Conservation (phyloP, 2,113 vertebrate genomes). For the Scophthalmus maximus region DNA sequence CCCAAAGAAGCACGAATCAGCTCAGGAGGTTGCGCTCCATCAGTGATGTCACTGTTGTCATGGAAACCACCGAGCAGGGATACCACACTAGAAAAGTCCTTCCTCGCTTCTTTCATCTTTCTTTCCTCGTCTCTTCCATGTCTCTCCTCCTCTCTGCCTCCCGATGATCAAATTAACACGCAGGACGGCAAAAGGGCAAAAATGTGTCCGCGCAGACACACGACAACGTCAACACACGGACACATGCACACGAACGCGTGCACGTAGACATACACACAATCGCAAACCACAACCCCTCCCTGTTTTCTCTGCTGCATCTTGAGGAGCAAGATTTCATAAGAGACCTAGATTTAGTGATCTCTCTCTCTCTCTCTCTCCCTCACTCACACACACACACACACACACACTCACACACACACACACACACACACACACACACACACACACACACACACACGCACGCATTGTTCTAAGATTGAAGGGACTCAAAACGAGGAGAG, state of each 20-base stretch:
- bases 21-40: conserved; percentile 32
- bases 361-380: conserved; percentile 14
- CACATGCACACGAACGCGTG: not conserved
- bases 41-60: conserved; percentile 87
- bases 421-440: not conserved
- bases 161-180: conserved; percentile 66
- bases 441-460: not conserved
- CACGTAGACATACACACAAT: not conserved
- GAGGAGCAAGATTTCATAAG: conserved; percentile 68
- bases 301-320: conserved; percentile 57
- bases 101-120: conserved; percentile 49
- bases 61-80: conserved; percentile 80
- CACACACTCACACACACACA: not conserved
- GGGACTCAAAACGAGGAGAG: conserved; percentile 11
- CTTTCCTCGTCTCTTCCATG: conserved; percentile 30
- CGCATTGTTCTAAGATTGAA: not conserved
- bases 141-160: conserved; percentile 37
- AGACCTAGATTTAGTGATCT: conserved; percentile 65
- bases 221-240: not conserved
- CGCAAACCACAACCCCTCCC: conserved; percentile 30
- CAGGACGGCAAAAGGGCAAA: conserved; percentile 46
- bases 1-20: conserved; percentile 22
- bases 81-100: conserved; percentile 52
- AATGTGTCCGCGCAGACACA: conserved; percentile 14
- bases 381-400: not conserved